Percentiles rank a stretch among this genome's conserved stretches.
Evolutionary conservation across 2,113 vertebrate species (phyloP).

Genomic region (Toxotes chatareus): DNA sequence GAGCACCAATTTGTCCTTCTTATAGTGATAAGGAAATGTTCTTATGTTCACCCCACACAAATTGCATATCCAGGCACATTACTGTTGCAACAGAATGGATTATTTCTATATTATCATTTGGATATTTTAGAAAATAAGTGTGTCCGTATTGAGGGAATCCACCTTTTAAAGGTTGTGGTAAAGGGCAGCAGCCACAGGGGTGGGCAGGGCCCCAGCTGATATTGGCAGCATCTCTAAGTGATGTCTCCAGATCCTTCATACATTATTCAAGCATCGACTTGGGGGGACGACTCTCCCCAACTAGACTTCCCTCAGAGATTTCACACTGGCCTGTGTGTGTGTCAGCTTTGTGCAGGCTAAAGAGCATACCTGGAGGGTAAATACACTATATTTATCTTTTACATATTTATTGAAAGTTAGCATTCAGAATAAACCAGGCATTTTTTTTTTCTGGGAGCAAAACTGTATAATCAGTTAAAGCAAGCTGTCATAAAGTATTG

Average conservation of each 20-base stretch:
- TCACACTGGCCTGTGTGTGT: conserved; percentile 60
- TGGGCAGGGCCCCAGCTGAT: conserved; percentile 72
- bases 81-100: conserved; percentile 2
- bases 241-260: conserved; percentile 80
- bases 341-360: conserved; percentile 67
- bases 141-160: conserved; percentile 65
- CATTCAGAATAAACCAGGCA: conserved; percentile 30
- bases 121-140: conserved; percentile 65
- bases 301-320: conserved; percentile 73
- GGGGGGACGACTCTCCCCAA: conserved; percentile 55
- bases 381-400: conserved; percentile 48
- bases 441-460: conserved; percentile 10
- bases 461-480: conserved; percentile 14
- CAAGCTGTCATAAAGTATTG: conserved; percentile 23
- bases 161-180: conserved; percentile 80
- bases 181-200: conserved; percentile 77
- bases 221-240: conserved; percentile 83
- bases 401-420: conserved; percentile 54
- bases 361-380: conserved; percentile 58
- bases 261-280: conserved; percentile 81
- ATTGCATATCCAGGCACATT: not conserved
- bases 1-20: not conserved
- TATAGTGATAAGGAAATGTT: conserved; percentile 11
- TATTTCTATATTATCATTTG: conserved; percentile 47
- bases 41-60: not conserved